phyloP scores from a whole-genome alignment of 2,888 invertebrate species.

The Mellilla xanthometata region DNA sequence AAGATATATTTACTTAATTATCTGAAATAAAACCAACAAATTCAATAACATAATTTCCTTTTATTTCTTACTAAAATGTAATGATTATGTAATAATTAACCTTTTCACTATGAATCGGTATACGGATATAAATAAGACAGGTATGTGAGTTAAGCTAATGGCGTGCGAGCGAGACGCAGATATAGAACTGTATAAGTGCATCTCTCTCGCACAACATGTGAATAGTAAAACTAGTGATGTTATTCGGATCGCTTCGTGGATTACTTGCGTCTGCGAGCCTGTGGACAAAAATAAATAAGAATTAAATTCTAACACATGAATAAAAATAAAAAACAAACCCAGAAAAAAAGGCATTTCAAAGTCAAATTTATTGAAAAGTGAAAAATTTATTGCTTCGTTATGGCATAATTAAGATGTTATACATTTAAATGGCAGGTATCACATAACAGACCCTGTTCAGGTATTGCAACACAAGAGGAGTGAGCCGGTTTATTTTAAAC shows the following conservation, averaged over 20 bases:
- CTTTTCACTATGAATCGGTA: conserved; percentile 34
- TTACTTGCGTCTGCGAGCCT: conserved; percentile 70
- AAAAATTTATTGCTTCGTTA: too few species aligned
- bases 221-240: conserved; percentile 22
- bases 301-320: too few species aligned
- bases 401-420: too few species aligned
- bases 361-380: too few species aligned
- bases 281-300: conserved; percentile 36
- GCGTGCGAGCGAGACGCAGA: conserved; percentile 35
- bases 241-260: conserved; percentile 6
- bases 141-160: conserved; percentile 33
- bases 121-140: conserved; percentile 42
- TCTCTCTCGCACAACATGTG: conserved; percentile 36
- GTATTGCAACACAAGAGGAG: too few species aligned
- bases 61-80: conserved; percentile 51
- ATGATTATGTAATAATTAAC: conserved; percentile 41
- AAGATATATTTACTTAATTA: too few species aligned
- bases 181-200: conserved; percentile 33
- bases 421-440: too few species aligned
- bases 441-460: too few species aligned
- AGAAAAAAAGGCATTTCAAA: too few species aligned
- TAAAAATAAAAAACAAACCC: too few species aligned
- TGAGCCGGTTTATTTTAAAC: too few species aligned
- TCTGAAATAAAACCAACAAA: conserved; percentile 22
- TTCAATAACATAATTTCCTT: conserved; percentile 50